These are phyloP conservation scores for Chauna torquata DNA, from an alignment of 2,113 vertebrate genomes.

Conservation along the genomic window DNA sequence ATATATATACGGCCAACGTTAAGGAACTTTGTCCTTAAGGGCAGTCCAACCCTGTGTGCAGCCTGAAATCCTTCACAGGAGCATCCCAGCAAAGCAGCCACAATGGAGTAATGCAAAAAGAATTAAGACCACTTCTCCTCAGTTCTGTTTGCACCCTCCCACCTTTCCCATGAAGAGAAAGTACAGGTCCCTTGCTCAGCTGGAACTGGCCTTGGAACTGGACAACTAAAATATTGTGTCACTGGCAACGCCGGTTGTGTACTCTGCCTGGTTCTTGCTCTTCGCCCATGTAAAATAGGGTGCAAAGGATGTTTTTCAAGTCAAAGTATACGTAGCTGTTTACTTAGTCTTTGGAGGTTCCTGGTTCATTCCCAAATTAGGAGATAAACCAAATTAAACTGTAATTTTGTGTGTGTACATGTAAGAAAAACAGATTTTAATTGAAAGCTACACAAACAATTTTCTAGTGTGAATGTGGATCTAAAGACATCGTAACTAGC, in stretches of 20 bases:
- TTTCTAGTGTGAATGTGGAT: neutral
- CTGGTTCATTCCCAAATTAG: neutral
- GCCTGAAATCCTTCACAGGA: neutral
- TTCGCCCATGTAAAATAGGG: neutral
- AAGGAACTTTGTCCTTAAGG: neutral
- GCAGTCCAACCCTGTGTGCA: neutral
- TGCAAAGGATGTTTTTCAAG: neutral
- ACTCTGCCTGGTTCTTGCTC: neutral
- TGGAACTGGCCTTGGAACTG: no score
- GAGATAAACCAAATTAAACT: neutral
- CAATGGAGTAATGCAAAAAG: neutral
- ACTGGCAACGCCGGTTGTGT: neutral
- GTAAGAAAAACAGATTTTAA: neutral
- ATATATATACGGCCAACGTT: no score
- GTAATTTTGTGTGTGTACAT: neutral
- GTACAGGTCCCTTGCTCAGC: rapidly evolving
- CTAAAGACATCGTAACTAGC: neutral
- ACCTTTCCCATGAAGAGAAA: neutral
- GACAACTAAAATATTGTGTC: neutral
- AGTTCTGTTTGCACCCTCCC: neutral
- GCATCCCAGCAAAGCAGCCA: neutral
- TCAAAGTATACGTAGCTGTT: neutral
- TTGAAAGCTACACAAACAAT: neutral
- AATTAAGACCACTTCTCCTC: neutral
- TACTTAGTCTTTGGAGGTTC: neutral